Conservation (phyloP, 2,113 vertebrate genomes). For the Cyprinodon variegatus region DNA sequence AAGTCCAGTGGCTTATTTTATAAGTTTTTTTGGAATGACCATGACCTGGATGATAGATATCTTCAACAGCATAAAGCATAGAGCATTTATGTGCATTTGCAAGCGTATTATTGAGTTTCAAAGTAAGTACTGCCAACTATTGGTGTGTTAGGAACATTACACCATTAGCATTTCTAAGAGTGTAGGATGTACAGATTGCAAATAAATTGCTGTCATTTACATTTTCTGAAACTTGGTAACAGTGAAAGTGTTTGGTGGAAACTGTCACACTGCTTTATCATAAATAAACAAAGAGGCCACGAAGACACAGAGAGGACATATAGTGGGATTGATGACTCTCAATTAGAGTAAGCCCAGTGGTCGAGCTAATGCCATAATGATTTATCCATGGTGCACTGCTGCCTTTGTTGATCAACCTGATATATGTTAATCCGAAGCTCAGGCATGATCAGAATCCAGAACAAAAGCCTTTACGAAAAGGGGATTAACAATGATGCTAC, state of each 20-base stretch:
- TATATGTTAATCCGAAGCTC: slow-evolving; percentile 68
- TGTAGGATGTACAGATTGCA: too few relatives aligned
- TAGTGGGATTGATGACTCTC: slow-evolving; percentile 64
- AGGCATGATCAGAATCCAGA: slow-evolving; percentile 68
- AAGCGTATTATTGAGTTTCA: too few relatives aligned
- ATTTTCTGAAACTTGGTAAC: slow-evolving; percentile 30
- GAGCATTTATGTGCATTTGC: too few relatives aligned
- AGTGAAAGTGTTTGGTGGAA: slow-evolving; percentile 51
- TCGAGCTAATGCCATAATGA: slow-evolving; percentile 69
- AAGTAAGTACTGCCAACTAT: too few relatives aligned
- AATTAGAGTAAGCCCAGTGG: slow-evolving; percentile 63
- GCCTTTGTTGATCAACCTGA: slow-evolving; percentile 71
- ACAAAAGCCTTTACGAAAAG: slow-evolving; percentile 42
- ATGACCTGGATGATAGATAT: too few relatives aligned
- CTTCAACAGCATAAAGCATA: too few relatives aligned
- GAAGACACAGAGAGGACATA: slow-evolving; percentile 55
- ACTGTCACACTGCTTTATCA: slow-evolving; percentile 45
- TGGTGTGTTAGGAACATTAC: too few relatives aligned
- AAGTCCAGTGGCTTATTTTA: too few relatives aligned
- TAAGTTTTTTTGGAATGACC: too few relatives aligned
- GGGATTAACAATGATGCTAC: slow-evolving; percentile 61
- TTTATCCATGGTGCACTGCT: slow-evolving; percentile 56
- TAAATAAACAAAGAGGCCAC: slow-evolving; percentile 36
- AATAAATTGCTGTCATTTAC: slow-evolving; percentile 34
- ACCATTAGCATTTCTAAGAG: too few relatives aligned